Conservation (phyloP, 2,113 vertebrate species). For the Smithornis capensis region DNA sequence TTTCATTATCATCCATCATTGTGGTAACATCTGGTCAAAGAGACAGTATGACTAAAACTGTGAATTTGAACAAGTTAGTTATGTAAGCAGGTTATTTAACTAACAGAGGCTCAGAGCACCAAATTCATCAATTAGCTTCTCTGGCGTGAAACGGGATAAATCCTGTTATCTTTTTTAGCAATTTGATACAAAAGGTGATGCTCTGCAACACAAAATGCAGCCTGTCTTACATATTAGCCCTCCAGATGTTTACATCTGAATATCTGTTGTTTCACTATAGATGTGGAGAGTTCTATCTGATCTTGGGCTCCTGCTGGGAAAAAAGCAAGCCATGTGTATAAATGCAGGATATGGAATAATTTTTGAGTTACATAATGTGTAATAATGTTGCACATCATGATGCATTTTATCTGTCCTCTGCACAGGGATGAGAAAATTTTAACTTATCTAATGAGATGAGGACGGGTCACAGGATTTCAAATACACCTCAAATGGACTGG, state of each 20-base stretch:
- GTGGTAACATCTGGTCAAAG: not conserved
- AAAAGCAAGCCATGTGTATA: not conserved
- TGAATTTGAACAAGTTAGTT: conserved; percentile 10
- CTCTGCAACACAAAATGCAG: not conserved
- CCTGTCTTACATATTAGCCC: not conserved
- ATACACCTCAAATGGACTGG: not conserved
- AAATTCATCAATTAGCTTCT: not conserved
- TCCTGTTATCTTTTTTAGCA: not conserved
- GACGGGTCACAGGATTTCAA: not conserved
- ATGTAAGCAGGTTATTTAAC: conserved; percentile 39
- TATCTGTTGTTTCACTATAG: not conserved
- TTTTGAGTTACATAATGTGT: not conserved
- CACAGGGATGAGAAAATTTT: not conserved
- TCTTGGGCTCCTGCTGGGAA: not conserved
- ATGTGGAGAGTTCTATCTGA: not conserved
- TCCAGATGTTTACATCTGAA: not conserved
- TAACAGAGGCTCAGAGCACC: not conserved
- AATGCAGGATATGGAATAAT: not conserved
- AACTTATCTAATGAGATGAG: not conserved
- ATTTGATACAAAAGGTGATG: not conserved
- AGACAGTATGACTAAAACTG: not conserved
- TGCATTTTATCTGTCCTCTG: not conserved
- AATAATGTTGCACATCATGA: not conserved
- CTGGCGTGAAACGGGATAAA: not conserved
- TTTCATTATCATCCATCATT: not conserved